Percentiles rank a stretch among this genome's conserved stretches.
These are phyloP conservation scores for Stegastes partitus DNA, from an alignment of 2,113 vertebrate genomes.

Conservation along the genomic window DNA sequence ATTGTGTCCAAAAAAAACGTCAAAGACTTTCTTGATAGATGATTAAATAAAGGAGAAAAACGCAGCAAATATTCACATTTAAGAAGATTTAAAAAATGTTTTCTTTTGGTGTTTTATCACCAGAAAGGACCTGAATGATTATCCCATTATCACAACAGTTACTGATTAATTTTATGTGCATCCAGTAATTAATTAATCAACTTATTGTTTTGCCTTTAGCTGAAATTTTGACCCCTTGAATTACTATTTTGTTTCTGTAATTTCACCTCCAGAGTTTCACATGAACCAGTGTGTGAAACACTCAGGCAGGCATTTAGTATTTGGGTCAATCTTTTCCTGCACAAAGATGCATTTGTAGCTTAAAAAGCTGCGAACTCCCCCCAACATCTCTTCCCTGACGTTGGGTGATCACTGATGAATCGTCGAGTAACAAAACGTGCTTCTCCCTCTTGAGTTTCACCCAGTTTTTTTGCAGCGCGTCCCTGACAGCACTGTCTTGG, in stretches of 20 bases:
- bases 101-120: too few species aligned
- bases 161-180: not conserved
- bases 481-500: conserved; percentile 18
- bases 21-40: not conserved
- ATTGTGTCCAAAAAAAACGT: not conserved
- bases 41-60: not conserved
- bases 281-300: not conserved
- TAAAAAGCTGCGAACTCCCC: conserved; percentile 39
- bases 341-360: conserved; percentile 30
- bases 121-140: too few species aligned
- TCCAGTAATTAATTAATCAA: not conserved
- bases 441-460: not conserved
- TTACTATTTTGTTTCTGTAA: not conserved
- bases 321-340: conserved; percentile 33
- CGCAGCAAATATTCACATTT: too few species aligned
- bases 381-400: conserved; percentile 41
- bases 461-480: conserved; percentile 4
- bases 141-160: not conserved
- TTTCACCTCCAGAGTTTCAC: not conserved
- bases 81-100: too few species aligned
- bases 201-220: not conserved
- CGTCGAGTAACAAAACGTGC: conserved; percentile 10
- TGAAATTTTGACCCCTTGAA: not conserved
- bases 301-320: not conserved
- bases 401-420: conserved; percentile 1